Evolutionary conservation across 2,888 invertebrate species (phyloP), one percentile per base, ranked within the genome.

Genomic region (Vannuccia rotundouncinata): DNA sequence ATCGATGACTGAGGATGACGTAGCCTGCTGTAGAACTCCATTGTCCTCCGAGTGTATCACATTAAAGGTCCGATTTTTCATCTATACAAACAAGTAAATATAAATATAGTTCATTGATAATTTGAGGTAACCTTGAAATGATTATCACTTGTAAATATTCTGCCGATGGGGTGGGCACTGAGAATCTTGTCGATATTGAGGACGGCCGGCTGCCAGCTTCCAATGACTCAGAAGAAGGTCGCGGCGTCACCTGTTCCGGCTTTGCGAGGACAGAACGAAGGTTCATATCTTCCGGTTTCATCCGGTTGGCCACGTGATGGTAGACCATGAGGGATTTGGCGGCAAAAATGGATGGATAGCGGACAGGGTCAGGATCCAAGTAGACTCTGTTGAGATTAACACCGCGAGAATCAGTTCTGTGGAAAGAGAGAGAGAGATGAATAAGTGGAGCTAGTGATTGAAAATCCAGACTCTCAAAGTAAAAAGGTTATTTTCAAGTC

Each of bases 371-470:
- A 0, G 95, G 95, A 87, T 92, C 92, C 82, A 93, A 89, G 88
- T 95, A 95, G 74, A 94, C 92, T 84, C 95, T 90, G 89, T 95
- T 95, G 29, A 95, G 89, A 89, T 95, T 95, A 29, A 94, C 92
- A 1, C 95, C 95, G 79, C 92, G 90, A 0, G 93, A 92, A 88
- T 95, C 95, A 0, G 94, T 94, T 17, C 87, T 82, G 82, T 86
- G 87, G 22, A 80, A n/a, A 74, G 29, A n/a, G n/a, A n/a, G 25
- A 5, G 29, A 10, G 25, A 10, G 25, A 74, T 13, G 5, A 59
- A 59, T 59, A 59, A 13, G n/a, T 59, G n/a, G 10, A 59, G n/a
- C n/a, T n/a, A n/a, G n/a, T n/a, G n/a, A n/a, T n/a, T n/a, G n/a
- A 59, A 59, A 59, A 59, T 59, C n/a, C 10, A 59, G n/a, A 13